Percentiles rank a stretch among this genome's conserved stretches.
Conservation (phyloP, 37 sponge, comb jelly and placozoan genomes). For the Petrosia ficiformis region DNA sequence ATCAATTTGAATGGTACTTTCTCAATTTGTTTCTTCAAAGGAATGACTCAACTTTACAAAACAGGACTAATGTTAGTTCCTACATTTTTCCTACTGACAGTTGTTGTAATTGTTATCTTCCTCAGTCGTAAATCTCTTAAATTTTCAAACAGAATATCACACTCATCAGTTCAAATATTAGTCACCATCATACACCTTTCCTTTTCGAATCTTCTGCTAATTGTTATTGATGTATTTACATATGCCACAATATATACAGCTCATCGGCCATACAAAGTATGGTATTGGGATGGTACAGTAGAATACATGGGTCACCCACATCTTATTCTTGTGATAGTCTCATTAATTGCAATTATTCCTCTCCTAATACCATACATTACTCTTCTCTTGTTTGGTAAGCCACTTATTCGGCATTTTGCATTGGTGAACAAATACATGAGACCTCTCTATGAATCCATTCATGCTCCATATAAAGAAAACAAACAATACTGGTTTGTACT, state of each 20-base stretch:
- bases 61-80: slow-evolving; percentile 36
- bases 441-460: background rate
- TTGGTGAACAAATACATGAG: background rate
- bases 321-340: background rate
- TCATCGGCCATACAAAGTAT: background rate
- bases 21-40: slow-evolving; percentile 45
- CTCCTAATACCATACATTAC: background rate
- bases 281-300: background rate
- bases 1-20: slow-evolving; percentile 56
- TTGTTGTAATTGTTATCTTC: background rate
- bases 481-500: too few relatives aligned
- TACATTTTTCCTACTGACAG: slow-evolving; percentile 28
- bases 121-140: background rate
- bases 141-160: slow-evolving; percentile 7
- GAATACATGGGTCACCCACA: background rate
- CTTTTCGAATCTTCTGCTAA: slow-evolving; percentile 16
- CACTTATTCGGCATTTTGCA: background rate
- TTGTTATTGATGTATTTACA: slow-evolving; percentile 10
- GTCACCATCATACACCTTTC: slow-evolving; percentile 41
- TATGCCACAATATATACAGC: slow-evolving; percentile 16
- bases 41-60: slow-evolving; percentile 37
- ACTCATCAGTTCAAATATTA: slow-evolving; percentile 31
- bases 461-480: background rate
- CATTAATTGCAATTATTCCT: background rate
- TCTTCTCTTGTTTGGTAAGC: background rate